These are phyloP conservation scores for Amphiprion ocellaris DNA, from an alignment of 2,113 vertebrate genomes.

Conservation along the genomic window DNA sequence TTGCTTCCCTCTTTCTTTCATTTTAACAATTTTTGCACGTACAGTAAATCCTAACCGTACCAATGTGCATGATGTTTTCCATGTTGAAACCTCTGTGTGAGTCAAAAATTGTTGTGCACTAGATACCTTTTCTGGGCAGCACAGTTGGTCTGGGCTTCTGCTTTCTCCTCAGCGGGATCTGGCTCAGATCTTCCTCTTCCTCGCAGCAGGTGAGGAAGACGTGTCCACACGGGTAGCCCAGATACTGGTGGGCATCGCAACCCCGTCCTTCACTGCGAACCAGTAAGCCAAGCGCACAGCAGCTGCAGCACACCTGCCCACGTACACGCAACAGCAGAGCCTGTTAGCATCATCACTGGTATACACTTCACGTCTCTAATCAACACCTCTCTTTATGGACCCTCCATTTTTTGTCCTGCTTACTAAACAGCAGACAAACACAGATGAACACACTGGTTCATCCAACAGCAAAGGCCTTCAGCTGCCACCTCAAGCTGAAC, in stretches of 20 bases:
- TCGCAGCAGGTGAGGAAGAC: slow-evolving; percentile 94
- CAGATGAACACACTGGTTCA: slow-evolving; percentile 12
- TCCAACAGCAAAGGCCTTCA: slow-evolving; percentile 17
- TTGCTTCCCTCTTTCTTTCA: neutral
- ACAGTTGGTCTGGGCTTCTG: slow-evolving; percentile 81
- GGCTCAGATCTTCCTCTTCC: slow-evolving; percentile 82
- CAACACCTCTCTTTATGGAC: slow-evolving; percentile 21
- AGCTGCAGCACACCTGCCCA: slow-evolving; percentile 94
- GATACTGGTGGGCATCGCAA: slow-evolving; percentile 87
- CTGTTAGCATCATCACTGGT: slow-evolving; percentile 7
- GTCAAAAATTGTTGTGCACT: neutral
- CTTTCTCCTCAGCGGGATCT: slow-evolving; percentile 79
- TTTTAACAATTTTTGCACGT: neutral
- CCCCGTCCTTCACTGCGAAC: slow-evolving; percentile 81
- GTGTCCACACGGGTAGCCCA: slow-evolving; percentile 91
- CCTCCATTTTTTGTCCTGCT: slow-evolving; percentile 20
- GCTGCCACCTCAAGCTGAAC: slow-evolving; percentile 29
- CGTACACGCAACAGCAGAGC: slow-evolving; percentile 32
- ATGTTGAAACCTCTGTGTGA: slow-evolving; percentile 5
- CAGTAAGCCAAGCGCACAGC: slow-evolving; percentile 90
- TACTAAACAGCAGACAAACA: slow-evolving; percentile 36
- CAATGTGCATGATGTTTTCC: neutral
- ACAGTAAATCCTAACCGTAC: neutral
- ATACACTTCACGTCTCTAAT: slow-evolving; percentile 20
- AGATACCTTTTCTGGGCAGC: slow-evolving; percentile 84